Percentiles rank a stretch among this genome's conserved stretches.
Conservation (phyloP, 2,888 invertebrate species). For the Aphodius granarius region DNA sequence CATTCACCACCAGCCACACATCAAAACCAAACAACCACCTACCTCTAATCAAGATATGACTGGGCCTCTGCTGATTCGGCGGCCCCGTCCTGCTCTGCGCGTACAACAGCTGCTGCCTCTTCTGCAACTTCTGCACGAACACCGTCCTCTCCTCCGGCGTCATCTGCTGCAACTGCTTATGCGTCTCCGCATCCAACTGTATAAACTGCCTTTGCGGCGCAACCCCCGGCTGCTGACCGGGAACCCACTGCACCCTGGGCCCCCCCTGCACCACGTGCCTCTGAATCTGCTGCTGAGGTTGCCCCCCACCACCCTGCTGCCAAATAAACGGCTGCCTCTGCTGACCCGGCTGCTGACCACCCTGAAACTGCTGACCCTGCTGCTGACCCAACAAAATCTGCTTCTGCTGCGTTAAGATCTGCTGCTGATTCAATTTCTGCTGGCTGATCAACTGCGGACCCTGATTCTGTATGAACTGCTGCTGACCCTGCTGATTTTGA, state of each 20-base stretch:
- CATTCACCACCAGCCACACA: background rate
- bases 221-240: conserved; percentile 38
- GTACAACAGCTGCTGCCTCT: conserved; percentile 58
- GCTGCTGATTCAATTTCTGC: conserved; percentile 16
- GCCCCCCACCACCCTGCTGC: conserved; percentile 58
- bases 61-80: conserved; percentile 50
- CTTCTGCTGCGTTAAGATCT: conserved; percentile 19
- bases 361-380: conserved; percentile 15
- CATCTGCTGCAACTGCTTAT: conserved; percentile 79
- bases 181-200: conserved; percentile 80
- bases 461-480: background rate
- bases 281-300: conserved; percentile 38
- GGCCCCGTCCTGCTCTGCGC: conserved; percentile 56
- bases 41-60: conserved; percentile 50
- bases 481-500: background rate
- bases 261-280: conserved; percentile 52
- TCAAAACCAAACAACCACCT: conserved; percentile 19
- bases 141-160: conserved; percentile 78
- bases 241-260: conserved; percentile 45
- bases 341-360: conserved; percentile 14
- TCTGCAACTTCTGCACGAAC: conserved; percentile 77
- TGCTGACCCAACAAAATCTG: conserved; percentile 18
- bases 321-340: conserved; percentile 13
- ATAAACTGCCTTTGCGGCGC: conserved; percentile 68
- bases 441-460: conserved; percentile 30